Evolutionary conservation across 2,888 invertebrate species (phyloP), one percentile per base, ranked within the genome.

Genomic region (Clusia tigrina): DNA sequence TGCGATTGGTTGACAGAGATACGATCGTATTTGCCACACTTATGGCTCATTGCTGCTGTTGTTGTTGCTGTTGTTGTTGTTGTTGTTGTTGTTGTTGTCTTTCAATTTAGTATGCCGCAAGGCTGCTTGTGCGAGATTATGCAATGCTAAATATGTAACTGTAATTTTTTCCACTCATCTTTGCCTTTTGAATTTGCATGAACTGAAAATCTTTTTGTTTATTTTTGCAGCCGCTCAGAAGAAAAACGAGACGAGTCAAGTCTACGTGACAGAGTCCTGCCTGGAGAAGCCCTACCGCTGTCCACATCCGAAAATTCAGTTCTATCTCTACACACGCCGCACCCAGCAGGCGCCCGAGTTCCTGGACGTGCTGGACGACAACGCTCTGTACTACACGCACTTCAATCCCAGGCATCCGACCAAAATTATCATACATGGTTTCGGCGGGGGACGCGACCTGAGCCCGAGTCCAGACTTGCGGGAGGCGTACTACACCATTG

Each of bases 351-450:
- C 88, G 67, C 93, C 93, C 0, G 90, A 91, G 68, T 84, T 90
- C 6, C 74, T 94, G 55, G 88, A 94, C 77, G 90, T 92, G 0
- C 85, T 89, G 23, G 88, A 90, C 73, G 85, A 87, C 53, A 88
- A 90, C 38, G 91, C 93, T 0, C 83, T 95, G 22, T 89, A 89
- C 69, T 86, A 87, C 64, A 92, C 93, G 0, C 89, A 87, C 71
- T 96, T 94, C 81, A 92, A 95, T 81, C 87, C 89, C 0, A 87
- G 86, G 0, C 89, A 92, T 80, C 90, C 92, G 0, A 93, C 94
- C 3, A 96, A 96, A 85, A 87, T 96, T 22, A 89, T 96, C 53
- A 92, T 96, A 18, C 96, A 96, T 77, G 96, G 96, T 5, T 96
- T 96, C 76, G 94, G 94, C 0, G 94, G 94, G 0, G 94, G 94